phyloP scores from a whole-genome alignment of 1,140 invertebrate genomes.

The Fopius arisanus region DNA sequence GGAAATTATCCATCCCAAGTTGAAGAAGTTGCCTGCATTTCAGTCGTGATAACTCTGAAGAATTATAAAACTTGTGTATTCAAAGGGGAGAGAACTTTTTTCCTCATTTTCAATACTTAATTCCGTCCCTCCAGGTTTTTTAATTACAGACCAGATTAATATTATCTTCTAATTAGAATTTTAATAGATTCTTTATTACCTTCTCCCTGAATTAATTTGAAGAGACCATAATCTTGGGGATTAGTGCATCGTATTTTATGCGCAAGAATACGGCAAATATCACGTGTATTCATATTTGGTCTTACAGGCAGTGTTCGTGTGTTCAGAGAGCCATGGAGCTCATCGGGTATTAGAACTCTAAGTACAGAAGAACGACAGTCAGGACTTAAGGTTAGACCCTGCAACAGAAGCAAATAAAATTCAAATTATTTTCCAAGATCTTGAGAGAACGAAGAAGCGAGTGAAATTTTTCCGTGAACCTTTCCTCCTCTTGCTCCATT shows the following conservation, averaged over 20 bases:
- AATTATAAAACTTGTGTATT: background rate
- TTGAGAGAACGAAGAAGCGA: constrained; percentile 16
- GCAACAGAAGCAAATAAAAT: constrained; percentile 41
- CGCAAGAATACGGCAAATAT: constrained; percentile 91
- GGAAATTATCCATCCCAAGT: background rate
- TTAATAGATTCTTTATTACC: constrained; percentile 64
- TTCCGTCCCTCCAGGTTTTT: background rate
- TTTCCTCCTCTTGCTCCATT: too few relatives aligned
- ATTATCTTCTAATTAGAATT: constrained; percentile 10
- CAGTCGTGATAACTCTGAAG: background rate
- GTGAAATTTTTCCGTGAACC: constrained; percentile 2
- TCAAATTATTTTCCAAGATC: constrained; percentile 51
- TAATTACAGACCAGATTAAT: constrained; percentile 15
- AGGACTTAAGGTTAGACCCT: constrained; percentile 46
- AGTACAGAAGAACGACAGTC: constrained; percentile 79
- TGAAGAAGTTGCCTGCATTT: background rate
- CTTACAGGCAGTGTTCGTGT: constrained; percentile 90
- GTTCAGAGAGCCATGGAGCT: constrained; percentile 87
- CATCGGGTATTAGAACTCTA: constrained; percentile 90
- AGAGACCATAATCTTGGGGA: constrained; percentile 95
- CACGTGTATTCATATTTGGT: constrained; percentile 89
- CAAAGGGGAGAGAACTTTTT: background rate
- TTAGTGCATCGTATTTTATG: constrained; percentile 94
- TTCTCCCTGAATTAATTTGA: constrained; percentile 88
- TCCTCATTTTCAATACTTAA: background rate